These are phyloP conservation scores for Micoletzkya japonica DNA, from an alignment of 2,888 invertebrate species.

Conservation along the genomic window DNA sequence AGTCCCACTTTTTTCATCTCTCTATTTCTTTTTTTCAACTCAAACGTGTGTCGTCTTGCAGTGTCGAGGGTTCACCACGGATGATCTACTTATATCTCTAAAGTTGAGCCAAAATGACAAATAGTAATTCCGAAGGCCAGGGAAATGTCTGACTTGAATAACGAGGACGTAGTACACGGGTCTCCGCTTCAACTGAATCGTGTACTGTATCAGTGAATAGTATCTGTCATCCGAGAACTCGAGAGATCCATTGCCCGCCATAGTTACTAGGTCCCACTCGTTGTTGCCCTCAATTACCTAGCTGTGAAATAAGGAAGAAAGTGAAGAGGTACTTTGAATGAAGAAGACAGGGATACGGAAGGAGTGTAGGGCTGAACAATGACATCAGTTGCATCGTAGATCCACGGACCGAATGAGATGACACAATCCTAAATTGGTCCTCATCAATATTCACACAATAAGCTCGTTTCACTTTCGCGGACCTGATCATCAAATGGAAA, in stretches of 20 bases:
- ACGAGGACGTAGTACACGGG: slow-evolving; percentile 44
- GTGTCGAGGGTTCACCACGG: too few relatives aligned
- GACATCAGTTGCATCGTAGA: slow-evolving; percentile 34
- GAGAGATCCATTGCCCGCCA: slow-evolving; percentile 6
- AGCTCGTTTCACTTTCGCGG: slow-evolving; percentile 6
- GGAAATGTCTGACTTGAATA: slow-evolving; percentile 32
- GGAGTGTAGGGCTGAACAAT: slow-evolving; percentile 31
- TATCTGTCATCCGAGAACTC: not conserved
- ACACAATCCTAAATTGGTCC: slow-evolving; percentile 1
- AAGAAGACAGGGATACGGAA: slow-evolving; percentile 18
- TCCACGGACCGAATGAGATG: slow-evolving; percentile 38
- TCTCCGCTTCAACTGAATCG: slow-evolving; percentile 35
- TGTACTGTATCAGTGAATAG: slow-evolving; percentile 33
- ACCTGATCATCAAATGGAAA: slow-evolving; percentile 48
- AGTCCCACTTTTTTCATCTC: not conserved
- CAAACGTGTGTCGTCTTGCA: not conserved
- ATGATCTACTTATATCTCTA: too few relatives aligned
- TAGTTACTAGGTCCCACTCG: slow-evolving; percentile 43
- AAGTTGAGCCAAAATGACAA: too few relatives aligned
- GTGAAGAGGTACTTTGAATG: too few relatives aligned
- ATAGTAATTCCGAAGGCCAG: too few relatives aligned
- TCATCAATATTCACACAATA: not conserved
- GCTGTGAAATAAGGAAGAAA: not conserved
- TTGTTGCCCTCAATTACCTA: slow-evolving; percentile 40
- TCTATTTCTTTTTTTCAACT: not conserved